Evolutionary conservation across 1,140 invertebrate species (phyloP).

Genomic region (Heliconius himera): DNA sequence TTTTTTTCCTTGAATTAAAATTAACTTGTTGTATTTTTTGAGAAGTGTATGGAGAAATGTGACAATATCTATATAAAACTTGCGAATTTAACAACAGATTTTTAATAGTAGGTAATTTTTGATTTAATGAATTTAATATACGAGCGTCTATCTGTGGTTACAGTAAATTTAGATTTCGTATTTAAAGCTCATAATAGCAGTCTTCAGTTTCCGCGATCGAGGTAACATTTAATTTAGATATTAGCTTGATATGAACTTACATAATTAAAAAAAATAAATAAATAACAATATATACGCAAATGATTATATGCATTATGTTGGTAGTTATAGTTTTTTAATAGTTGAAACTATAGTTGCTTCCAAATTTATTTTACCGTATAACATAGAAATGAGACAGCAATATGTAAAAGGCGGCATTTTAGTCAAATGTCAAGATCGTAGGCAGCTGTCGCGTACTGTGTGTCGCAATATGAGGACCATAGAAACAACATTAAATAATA

Average conservation of each 20-base stretch:
- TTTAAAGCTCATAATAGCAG: neutral
- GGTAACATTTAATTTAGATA: neutral
- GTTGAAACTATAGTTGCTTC: neutral
- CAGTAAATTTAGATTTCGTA: neutral
- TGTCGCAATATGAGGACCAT: conserved; percentile 47
- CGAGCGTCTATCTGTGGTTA: neutral
- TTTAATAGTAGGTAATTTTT: too few species aligned
- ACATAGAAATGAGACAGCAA: conserved; percentile 24
- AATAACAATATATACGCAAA: neutral
- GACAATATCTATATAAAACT: too few species aligned
- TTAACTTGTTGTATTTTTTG: too few species aligned
- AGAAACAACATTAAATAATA: conserved; percentile 13
- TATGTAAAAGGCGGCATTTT: conserved; percentile 35
- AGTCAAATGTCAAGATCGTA: conserved; percentile 62
- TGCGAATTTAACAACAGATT: too few species aligned
- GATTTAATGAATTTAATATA: neutral
- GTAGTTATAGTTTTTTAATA: neutral
- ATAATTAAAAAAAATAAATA: neutral
- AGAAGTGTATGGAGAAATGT: too few species aligned
- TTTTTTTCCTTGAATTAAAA: too few species aligned
- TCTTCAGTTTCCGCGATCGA: conserved; percentile 1
- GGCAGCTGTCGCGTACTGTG: conserved; percentile 39
- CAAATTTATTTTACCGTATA: neutral
- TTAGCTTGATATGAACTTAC: conserved; percentile 8
- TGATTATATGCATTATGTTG: neutral